phyloP scores from a whole-genome alignment of 1,140 invertebrate genomes.

The Hylaeus anthracinus region DNA sequence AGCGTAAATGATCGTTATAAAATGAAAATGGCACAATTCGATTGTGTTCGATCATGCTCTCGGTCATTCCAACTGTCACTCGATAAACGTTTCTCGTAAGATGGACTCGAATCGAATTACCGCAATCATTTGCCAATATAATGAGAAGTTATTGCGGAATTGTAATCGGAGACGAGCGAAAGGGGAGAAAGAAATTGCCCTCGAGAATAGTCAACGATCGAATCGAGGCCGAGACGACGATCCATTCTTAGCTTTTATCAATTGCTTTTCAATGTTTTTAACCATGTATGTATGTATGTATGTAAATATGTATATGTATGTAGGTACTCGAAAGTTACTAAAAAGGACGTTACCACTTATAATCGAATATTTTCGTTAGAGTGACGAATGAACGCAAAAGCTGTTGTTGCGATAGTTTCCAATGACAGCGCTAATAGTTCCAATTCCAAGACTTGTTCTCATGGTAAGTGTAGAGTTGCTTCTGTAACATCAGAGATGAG shows the following conservation, averaged over 20 bases:
- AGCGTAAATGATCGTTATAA: not conserved
- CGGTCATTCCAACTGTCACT: not conserved
- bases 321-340: no score
- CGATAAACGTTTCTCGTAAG: constrained; percentile 3
- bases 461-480: no score
- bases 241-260: not conserved
- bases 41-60: not conserved
- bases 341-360: no score
- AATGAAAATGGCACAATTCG: no score
- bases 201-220: constrained; percentile 15
- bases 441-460: not conserved
- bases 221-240: not conserved
- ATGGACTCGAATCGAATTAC: constrained; percentile 37
- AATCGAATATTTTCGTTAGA: no score
- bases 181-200: constrained; percentile 10
- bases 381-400: no score
- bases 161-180: constrained; percentile 49
- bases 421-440: no score
- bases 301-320: no score
- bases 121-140: constrained; percentile 44
- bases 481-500: not conserved
- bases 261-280: not conserved
- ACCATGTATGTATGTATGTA: not conserved
- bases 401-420: not conserved
- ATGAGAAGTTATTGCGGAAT: constrained; percentile 52